A percentile compares a stretch with the other conserved stretches of the same genome.
Conservation (phyloP, 2,797 vertebrate species). For the Tolypeutes matacus region DNA sequence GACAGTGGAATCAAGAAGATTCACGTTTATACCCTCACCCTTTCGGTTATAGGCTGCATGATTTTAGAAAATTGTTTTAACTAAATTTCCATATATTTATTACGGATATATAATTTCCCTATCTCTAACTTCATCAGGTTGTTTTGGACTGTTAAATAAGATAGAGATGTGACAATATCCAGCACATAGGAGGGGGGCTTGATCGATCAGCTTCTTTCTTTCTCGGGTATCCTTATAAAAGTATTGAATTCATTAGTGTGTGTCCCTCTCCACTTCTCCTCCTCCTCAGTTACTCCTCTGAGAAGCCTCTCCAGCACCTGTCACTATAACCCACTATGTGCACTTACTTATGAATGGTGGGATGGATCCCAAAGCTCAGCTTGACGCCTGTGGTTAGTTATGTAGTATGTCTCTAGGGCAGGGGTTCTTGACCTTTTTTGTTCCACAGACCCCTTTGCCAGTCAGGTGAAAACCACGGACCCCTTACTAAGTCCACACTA, state of each 20-base stretch:
- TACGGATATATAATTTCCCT: not conserved
- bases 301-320: not conserved
- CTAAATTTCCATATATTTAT: not conserved
- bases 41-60: not conserved
- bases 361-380: not conserved
- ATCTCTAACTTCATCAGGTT: not conserved
- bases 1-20: not conserved
- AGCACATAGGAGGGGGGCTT: rapidly evolving
- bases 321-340: not conserved
- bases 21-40: not conserved
- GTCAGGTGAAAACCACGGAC: too few species aligned
- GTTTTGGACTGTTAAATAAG: not conserved
- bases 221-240: not conserved
- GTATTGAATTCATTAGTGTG: not conserved
- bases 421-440: too few species aligned
- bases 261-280: not conserved
- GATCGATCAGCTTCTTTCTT: not conserved
- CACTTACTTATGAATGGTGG: not conserved
- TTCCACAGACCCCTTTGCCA: too few species aligned
- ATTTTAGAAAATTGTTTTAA: not conserved
- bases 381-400: not conserved
- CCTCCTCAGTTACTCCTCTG: not conserved
- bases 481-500: too few species aligned
- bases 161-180: not conserved
- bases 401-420: rapidly evolving